Conservation (phyloP, 2,888 invertebrate genomes). For the Lasius fuliginosus region DNA sequence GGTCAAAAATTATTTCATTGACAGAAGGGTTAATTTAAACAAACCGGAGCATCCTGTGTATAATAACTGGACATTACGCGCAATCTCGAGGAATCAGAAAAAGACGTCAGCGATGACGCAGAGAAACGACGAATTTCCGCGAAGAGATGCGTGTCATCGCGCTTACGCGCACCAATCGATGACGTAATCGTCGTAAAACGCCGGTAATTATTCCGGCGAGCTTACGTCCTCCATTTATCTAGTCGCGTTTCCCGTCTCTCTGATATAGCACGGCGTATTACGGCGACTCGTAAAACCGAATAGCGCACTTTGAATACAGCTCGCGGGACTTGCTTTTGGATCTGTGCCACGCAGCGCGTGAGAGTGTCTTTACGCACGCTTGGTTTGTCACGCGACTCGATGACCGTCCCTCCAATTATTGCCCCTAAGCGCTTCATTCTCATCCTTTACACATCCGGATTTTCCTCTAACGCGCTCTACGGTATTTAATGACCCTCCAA, state of each 20-base stretch:
- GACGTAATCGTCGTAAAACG: slow-evolving; percentile 26
- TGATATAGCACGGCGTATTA: not conserved
- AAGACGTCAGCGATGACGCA: slow-evolving; percentile 28
- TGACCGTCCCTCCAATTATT: slow-evolving; percentile 34
- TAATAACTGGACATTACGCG: not conserved
- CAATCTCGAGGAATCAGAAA: not conserved
- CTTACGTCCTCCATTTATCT: slow-evolving; percentile 12
- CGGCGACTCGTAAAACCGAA: slow-evolving; percentile 15
- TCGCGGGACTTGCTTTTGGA: slow-evolving; percentile 27
- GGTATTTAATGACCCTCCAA: not conserved
- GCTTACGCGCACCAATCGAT: not conserved
- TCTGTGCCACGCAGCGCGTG: slow-evolving; percentile 25
- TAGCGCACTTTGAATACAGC: slow-evolving; percentile 28
- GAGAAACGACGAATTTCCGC: slow-evolving; percentile 20
- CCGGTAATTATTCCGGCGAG: slow-evolving; percentile 31
- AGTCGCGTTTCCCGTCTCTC: not conserved
- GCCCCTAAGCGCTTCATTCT: slow-evolving; percentile 39
- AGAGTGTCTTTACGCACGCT: slow-evolving; percentile 31
- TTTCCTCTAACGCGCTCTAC: not conserved
- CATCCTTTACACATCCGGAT: slow-evolving; percentile 12
- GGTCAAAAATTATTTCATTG: too few species aligned
- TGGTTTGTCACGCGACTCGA: slow-evolving; percentile 37
- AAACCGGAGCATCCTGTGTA: not conserved
- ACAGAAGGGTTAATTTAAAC: not conserved
- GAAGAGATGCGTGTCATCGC: slow-evolving; percentile 36